phyloP scores from a whole-genome alignment of 53 echinoderm and acorn worm species.

The Temnopleurus reevesii region DNA sequence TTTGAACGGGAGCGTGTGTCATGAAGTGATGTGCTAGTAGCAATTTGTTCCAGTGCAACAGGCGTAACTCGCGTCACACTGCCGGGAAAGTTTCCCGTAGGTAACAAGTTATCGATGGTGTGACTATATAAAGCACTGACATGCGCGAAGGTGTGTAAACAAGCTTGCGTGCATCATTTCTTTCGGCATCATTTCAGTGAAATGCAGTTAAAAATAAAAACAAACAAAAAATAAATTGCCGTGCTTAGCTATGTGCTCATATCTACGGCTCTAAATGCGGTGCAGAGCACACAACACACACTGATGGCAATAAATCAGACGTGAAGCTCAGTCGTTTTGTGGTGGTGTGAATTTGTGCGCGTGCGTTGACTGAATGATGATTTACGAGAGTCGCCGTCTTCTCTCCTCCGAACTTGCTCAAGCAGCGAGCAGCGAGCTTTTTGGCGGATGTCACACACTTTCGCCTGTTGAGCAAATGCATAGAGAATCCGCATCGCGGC shows the following conservation, averaged over 20 bases:
- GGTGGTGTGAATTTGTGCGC: conserved; percentile 30
- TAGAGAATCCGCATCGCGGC: background rate
- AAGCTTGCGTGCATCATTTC: conserved; percentile 55
- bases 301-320: conserved; percentile 29
- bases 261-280: conserved; percentile 54
- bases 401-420: background rate
- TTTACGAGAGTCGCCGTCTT: conserved; percentile 23
- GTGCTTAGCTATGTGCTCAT: conserved; percentile 63
- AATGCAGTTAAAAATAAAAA: conserved; percentile 53
- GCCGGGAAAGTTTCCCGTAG: conserved; percentile 22
- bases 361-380: conserved; percentile 43
- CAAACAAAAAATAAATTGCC: conserved; percentile 49
- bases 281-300: conserved; percentile 59
- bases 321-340: conserved; percentile 16
- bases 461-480: conserved; percentile 29
- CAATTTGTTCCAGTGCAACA: conserved; percentile 8
- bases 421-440: conserved; percentile 19
- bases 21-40: conserved; percentile 40
- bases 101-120: conserved; percentile 30
- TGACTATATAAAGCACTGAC: background rate
- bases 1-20: conserved; percentile 4
- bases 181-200: conserved; percentile 52
- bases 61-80: background rate
- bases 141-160: conserved; percentile 36
- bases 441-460: conserved; percentile 7